phyloP scores from a whole-genome alignment of 2,888 invertebrate genomes.

The Tetheella fluctuosa region DNA sequence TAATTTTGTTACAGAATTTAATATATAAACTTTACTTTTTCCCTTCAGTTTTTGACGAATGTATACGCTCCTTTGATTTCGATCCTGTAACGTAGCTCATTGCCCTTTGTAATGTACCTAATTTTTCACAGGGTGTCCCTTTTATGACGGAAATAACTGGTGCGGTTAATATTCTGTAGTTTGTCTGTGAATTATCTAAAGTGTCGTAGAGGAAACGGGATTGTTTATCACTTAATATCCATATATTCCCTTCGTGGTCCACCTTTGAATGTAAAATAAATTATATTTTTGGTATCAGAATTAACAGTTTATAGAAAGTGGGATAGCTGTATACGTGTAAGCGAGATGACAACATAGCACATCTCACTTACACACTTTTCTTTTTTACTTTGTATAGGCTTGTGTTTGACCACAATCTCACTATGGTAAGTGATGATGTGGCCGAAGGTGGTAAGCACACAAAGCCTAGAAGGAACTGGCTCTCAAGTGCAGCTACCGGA shows the following conservation, averaged over 20 bases:
- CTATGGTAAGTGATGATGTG: too few species aligned
- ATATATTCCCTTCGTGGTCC: slow-evolving; percentile 85
- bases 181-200: slow-evolving; percentile 86
- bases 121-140: slow-evolving; percentile 77
- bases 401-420: too few species aligned
- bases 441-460: too few species aligned
- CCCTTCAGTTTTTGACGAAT: too few species aligned
- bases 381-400: too few species aligned
- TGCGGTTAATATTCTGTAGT: slow-evolving; percentile 84
- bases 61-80: slow-evolving; percentile 14
- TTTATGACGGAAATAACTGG: slow-evolving; percentile 71
- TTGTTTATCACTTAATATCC: slow-evolving; percentile 91
- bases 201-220: slow-evolving; percentile 87
- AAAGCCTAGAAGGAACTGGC: too few species aligned
- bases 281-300: slow-evolving; percentile 4
- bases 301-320: not conserved
- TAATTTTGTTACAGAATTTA: slow-evolving; percentile 10
- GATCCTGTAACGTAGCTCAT: slow-evolving; percentile 32
- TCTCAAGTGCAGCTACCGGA: too few species aligned
- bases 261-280: slow-evolving; percentile 60
- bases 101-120: slow-evolving; percentile 28
- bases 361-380: too few species aligned
- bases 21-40: not conserved
- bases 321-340: not conserved
- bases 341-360: not conserved